phyloP scores from a whole-genome alignment of 2,797 vertebrate species.

The Sus cebifrons region DNA sequence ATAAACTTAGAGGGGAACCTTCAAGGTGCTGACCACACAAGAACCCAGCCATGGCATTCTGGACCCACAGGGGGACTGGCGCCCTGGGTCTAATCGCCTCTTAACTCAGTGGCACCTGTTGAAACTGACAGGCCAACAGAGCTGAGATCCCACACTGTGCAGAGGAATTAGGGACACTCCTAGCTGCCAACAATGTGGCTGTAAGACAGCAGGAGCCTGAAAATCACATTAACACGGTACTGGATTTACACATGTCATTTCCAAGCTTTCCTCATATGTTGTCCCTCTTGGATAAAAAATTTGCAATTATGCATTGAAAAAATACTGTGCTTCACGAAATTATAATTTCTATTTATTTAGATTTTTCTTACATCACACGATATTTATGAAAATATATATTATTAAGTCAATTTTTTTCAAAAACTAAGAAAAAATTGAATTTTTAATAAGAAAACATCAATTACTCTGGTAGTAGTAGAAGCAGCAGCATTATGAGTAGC shows the following conservation, averaged over 20 bases:
- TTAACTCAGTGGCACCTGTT: conserved; percentile 48
- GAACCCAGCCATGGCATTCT: neutral
- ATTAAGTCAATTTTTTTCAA: neutral
- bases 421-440: neutral
- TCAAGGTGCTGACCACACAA: neutral
- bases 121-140: conserved; percentile 19
- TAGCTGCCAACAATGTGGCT: neutral
- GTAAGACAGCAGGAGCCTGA: conserved; percentile 20
- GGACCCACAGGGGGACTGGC: neutral
- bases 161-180: conserved; percentile 21
- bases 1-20: neutral
- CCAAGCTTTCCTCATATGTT: neutral
- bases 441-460: conserved; percentile 30
- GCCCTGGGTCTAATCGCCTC: accelerated
- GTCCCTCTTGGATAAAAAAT: neutral
- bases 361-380: neutral
- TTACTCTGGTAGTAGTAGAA: neutral
- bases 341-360: conserved; percentile 1
- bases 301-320: conserved; percentile 6
- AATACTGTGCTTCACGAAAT: neutral
- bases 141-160: neutral
- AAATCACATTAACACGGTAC: neutral
- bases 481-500: neutral
- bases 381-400: conserved; percentile 8
- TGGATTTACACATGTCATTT: neutral